Evolutionary conservation across 2,888 invertebrate genomes (phyloP).

Genomic region (Anaspis maculata): DNA sequence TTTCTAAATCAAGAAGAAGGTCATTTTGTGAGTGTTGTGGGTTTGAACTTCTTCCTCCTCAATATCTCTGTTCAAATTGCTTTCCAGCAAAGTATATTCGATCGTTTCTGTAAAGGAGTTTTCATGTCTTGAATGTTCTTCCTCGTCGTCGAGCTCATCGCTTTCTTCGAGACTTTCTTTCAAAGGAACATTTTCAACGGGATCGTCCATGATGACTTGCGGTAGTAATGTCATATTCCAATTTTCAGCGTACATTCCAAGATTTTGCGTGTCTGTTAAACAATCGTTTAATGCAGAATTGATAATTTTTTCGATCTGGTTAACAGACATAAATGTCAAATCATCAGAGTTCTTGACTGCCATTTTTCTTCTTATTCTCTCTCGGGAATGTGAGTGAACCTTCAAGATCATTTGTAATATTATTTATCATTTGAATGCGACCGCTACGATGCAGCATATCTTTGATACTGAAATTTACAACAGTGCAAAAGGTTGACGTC

Average conservation of each 20-base stretch:
- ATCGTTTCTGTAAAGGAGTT: too few species aligned
- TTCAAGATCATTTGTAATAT: not conserved
- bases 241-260: not conserved
- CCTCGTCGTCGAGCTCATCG: too few species aligned
- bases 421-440: not conserved
- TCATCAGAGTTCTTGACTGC: not conserved
- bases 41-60: not conserved
- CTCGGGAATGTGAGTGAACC: not conserved
- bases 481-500: not conserved
- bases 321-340: not conserved
- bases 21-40: not conserved
- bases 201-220: too few species aligned
- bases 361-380: not conserved
- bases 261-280: not conserved
- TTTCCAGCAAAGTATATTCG: too few species aligned
- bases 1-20: not conserved
- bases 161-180: too few species aligned
- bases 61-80: too few species aligned
- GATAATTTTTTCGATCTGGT: not conserved
- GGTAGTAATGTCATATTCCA: too few species aligned
- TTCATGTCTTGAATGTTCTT: too few species aligned
- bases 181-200: too few species aligned
- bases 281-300: not conserved
- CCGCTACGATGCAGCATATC: not conserved
- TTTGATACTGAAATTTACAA: conserved; percentile 1